Evolutionary conservation across 2,797 vertebrate species (phyloP).

Genomic region (Gambusia yucatana): DNA sequence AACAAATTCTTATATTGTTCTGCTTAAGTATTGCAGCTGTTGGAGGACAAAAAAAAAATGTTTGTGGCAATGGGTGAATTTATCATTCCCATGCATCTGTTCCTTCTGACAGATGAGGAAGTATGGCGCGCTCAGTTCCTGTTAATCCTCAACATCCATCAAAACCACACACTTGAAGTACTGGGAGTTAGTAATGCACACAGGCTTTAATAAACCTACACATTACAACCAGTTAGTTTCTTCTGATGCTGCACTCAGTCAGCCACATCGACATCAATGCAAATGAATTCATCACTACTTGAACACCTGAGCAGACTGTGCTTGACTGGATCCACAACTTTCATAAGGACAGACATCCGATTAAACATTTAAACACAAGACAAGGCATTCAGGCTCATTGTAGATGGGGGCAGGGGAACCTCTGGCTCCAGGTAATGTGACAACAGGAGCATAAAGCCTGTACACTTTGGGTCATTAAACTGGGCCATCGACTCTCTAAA

Average conservation of each 20-base stretch:
- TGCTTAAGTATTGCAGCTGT: neutral
- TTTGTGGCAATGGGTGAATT: constrained; percentile 22
- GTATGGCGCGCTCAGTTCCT: constrained; percentile 55
- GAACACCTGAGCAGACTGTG: neutral
- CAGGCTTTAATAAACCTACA: neutral
- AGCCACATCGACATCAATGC: neutral
- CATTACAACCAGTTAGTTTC: neutral
- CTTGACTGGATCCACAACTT: neutral
- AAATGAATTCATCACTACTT: neutral
- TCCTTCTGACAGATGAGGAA: constrained; percentile 63
- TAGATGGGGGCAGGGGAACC: neutral
- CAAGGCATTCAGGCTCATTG: neutral
- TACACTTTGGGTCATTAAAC: constrained; percentile 8
- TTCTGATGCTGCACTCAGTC: neutral
- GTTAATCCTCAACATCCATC: constrained; percentile 56
- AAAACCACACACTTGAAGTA: constrained; percentile 49
- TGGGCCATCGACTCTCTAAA: neutral
- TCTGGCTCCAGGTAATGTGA: neutral
- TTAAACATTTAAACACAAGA: neutral
- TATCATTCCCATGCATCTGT: constrained; percentile 33
- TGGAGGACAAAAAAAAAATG: neutral
- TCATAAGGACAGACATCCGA: neutral
- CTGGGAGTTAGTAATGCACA: neutral
- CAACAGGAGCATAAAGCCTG: neutral
- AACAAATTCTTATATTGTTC: neutral